Base-by-base conservation (phyloP, 2,797 vertebrate species). In the Fistularia commersonii region DNA sequence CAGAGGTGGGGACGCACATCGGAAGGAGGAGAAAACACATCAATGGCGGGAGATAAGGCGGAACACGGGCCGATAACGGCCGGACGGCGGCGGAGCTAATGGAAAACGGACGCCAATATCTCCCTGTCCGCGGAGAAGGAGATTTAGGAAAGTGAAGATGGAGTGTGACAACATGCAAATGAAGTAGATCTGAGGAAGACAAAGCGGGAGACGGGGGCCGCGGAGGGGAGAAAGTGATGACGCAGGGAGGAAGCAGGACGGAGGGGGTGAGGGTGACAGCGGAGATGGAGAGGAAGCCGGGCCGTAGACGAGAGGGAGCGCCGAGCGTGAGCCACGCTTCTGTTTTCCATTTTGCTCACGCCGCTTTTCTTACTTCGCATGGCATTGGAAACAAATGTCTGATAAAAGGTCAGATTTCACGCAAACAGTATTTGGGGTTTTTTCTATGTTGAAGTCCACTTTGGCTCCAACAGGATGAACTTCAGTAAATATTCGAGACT, bases 121-220 rank as follows among this genome's bases (percentile, higher is more conserved):
- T 7, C 5, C 8, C 56, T 35, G 33, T 15, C 3, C 8, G 48
- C 38, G n/a, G 45, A 53, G 69, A 54, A 23, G 34, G 45, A 48
- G 54, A 15, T 57, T 40, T 10, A 39, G 41, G n/a, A 57, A 52
- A 15, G 42, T n/a, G 39, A 52, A 8, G 43, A 61, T 46, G 8
- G 44, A 63, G 12, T 63, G 45, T 56, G 54, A 58, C 44, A 53
- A 45, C 42, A 72, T 73, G 57, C 68, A 68, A 76, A 76, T 64
- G 48, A 79, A 54, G 60, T 32, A 48, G 55, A 72, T 57, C 56
- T 38, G 35, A 49, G n/a, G 6, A 39, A 48, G 32, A 57, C 12
- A 61, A 52, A 49, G 9, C 32, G 32, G 10, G 2, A 23, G 23
- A 63, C 57, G 34, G 54, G n/a, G 8, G 11, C 58, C 57, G 54